Conservation (phyloP, 2,888 invertebrate genomes). For the Anoncus sp. region DNA sequence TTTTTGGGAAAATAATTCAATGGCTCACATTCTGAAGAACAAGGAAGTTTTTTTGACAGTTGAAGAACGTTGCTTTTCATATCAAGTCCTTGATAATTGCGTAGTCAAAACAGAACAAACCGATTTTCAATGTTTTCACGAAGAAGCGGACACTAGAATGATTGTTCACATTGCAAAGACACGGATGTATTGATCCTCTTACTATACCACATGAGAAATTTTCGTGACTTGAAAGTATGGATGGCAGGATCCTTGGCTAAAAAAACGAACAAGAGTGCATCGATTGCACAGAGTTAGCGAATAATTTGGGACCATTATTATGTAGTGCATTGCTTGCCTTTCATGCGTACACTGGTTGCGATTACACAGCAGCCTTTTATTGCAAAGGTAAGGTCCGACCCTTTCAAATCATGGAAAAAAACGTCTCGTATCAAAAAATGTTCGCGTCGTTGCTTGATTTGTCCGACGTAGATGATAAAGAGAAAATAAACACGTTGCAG, state of each 20-base stretch:
- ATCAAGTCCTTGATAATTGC: not conserved
- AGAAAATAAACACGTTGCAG: conserved; percentile 22
- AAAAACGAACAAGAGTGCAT: too few species aligned
- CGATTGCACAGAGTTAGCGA: too few species aligned
- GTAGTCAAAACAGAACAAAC: conserved; percentile 23
- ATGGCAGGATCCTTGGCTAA: not conserved
- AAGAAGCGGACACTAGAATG: conserved; percentile 66
- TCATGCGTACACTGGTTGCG: too few species aligned
- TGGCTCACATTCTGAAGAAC: conserved; percentile 20
- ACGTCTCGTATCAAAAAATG: too few species aligned
- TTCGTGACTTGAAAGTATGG: conserved; percentile 2
- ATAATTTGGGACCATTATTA: too few species aligned
- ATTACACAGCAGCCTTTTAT: too few species aligned
- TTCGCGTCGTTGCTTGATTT: too few species aligned
- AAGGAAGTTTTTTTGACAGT: conserved; percentile 46
- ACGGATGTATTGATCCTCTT: conserved; percentile 45
- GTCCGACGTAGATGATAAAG: too few species aligned
- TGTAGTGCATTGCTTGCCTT: too few species aligned
- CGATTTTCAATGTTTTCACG: conserved; percentile 55
- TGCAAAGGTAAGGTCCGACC: too few species aligned
- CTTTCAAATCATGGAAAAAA: too few species aligned
- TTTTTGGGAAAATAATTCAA: not conserved
- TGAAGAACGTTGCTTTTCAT: not conserved
- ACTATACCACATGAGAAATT: conserved; percentile 49
- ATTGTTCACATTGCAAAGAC: conserved; percentile 50